phyloP scores from a whole-genome alignment of 2,113 vertebrate species.

The Tapirus terrestris region DNA sequence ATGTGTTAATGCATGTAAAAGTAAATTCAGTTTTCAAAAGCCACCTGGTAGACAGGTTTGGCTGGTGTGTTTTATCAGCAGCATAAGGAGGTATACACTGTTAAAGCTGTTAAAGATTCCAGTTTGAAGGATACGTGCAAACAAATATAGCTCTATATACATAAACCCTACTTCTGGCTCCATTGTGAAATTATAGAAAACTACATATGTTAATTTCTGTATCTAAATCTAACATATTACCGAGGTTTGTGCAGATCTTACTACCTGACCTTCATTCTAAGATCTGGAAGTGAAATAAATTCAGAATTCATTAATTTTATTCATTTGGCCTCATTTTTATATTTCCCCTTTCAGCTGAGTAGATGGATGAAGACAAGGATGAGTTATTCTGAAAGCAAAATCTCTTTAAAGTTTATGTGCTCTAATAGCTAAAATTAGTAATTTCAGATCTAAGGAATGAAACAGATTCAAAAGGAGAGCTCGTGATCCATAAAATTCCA shows the following conservation, averaged over 20 bases:
- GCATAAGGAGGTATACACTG: not conserved
- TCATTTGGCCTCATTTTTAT: not conserved
- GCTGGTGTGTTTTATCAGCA: not conserved
- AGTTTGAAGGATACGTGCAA: conserved; percentile 21
- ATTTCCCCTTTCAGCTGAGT: not conserved
- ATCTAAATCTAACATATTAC: not conserved
- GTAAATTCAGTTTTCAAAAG: conserved; percentile 16
- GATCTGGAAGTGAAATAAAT: conserved; percentile 22
- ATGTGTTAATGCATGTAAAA: not conserved
- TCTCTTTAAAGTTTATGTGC: not conserved
- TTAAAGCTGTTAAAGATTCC: conserved; percentile 18
- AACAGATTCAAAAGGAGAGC: conserved; percentile 11
- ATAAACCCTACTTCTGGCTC: not conserved
- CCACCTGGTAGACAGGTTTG: not conserved
- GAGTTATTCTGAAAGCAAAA: conserved; percentile 36
- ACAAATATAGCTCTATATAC: not conserved
- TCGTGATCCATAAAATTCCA: not conserved
- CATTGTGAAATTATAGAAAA: not conserved
- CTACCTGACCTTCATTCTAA: not conserved
- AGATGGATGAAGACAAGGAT: not conserved
- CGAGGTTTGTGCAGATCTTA: not conserved
- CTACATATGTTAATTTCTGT: not conserved
- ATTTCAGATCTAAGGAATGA: conserved; percentile 47
- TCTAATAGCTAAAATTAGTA: conserved; percentile 24
- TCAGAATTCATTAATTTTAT: not conserved